Percentiles rank a stretch among this genome's conserved stretches.
These are phyloP conservation scores for Argyrosomus regius DNA, from an alignment of 2,797 vertebrate species.

Conservation along the genomic window DNA sequence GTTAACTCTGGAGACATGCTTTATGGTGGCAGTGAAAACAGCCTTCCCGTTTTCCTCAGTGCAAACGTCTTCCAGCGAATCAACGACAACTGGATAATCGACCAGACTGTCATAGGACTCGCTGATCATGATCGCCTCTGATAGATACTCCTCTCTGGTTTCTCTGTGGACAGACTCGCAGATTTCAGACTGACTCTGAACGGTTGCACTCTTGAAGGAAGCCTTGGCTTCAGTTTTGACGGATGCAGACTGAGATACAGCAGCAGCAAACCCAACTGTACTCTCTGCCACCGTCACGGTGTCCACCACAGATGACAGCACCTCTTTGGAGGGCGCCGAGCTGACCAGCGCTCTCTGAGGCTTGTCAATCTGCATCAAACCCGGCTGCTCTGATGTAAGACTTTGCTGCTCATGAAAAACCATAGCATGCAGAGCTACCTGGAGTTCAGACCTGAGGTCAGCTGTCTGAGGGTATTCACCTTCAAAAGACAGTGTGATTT, in stretches of 20 bases:
- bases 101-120: slow-evolving; percentile 63
- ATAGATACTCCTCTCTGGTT: slow-evolving; percentile 79
- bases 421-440: slow-evolving; percentile 86
- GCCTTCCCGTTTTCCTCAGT: slow-evolving; percentile 84
- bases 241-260: slow-evolving; percentile 66
- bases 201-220: slow-evolving; percentile 63
- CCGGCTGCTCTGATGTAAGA: slow-evolving; percentile 82
- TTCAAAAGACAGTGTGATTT: slow-evolving; percentile 87
- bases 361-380: slow-evolving; percentile 56
- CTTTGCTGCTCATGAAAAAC: slow-evolving; percentile 86
- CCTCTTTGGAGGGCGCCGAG: slow-evolving; percentile 60
- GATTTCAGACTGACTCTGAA: slow-evolving; percentile 62
- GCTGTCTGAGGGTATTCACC: slow-evolving; percentile 86
- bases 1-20: slow-evolving; percentile 83
- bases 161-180: slow-evolving; percentile 70
- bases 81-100: slow-evolving; percentile 78
- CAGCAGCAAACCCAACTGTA: slow-evolving; percentile 53
- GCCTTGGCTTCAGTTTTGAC: slow-evolving; percentile 71
- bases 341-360: slow-evolving; percentile 68
- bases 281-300: slow-evolving; percentile 74
- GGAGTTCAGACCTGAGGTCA: slow-evolving; percentile 87
- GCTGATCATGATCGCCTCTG: slow-evolving; percentile 68
- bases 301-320: slow-evolving; percentile 75
- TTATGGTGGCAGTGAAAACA: slow-evolving; percentile 83
- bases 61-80: slow-evolving; percentile 78